A percentile compares a stretch with the other conserved stretches of the same genome.
Evolutionary conservation across 2,797 vertebrate genomes (phyloP).

Genomic region (Alcedo quadribrachys): DNA sequence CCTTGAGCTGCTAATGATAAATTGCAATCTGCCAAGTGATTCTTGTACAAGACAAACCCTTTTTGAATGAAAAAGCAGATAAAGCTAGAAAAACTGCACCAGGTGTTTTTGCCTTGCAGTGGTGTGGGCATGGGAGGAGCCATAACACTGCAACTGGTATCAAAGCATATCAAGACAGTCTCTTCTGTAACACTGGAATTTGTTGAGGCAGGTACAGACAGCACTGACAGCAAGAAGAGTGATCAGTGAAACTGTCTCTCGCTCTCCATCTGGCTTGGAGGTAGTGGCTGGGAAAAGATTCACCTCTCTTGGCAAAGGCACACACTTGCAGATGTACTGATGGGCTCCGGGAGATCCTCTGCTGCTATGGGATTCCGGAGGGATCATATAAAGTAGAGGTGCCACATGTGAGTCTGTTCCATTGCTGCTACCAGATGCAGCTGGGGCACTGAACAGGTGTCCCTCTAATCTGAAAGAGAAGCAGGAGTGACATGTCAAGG

Average conservation of each 20-base stretch:
- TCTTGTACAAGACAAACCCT: background rate
- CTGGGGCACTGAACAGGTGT: background rate
- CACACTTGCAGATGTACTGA: background rate
- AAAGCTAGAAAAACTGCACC: background rate
- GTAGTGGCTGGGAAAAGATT: background rate
- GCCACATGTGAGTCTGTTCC: background rate
- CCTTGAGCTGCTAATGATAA: background rate
- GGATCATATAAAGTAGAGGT: background rate
- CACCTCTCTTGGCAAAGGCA: background rate
- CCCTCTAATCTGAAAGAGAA: background rate
- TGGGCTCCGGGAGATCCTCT: background rate
- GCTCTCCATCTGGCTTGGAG: background rate
- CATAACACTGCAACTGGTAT: background rate
- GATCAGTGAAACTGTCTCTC: background rate
- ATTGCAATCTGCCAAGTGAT: background rate
- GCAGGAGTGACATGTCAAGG: background rate
- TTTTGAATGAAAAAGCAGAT: background rate
- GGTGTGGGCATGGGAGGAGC: background rate
- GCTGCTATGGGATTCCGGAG: background rate
- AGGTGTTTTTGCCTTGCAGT: background rate
- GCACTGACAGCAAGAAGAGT: background rate
- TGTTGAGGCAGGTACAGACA: background rate
- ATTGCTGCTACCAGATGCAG: background rate
- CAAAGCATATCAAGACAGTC: accelerated
- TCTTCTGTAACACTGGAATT: background rate